Percentiles rank a stretch among this genome's conserved stretches.
These are phyloP conservation scores for Seira musarum DNA, from an alignment of 2,888 invertebrate genomes.

Conservation along the genomic window DNA sequence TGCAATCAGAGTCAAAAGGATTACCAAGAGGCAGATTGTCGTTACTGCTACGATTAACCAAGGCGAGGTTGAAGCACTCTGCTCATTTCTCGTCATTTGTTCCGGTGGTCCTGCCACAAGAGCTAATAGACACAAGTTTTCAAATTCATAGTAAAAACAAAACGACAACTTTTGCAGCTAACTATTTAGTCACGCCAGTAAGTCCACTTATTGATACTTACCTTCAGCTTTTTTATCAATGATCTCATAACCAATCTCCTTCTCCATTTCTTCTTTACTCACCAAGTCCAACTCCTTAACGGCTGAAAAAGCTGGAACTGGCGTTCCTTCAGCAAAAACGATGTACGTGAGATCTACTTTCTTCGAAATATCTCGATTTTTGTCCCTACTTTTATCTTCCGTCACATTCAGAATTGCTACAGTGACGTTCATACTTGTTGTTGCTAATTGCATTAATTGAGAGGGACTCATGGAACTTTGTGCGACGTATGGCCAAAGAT, in stretches of 20 bases:
- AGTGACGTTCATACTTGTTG: conserved; percentile 67
- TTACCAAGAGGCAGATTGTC: conserved; percentile 59
- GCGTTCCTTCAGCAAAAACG: conserved; percentile 68
- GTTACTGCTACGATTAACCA: conserved; percentile 66
- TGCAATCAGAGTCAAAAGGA: conserved; percentile 60
- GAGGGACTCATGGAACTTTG: conserved; percentile 36
- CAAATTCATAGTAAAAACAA: background rate
- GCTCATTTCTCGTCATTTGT: conserved; percentile 45
- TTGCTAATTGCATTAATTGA: conserved; percentile 58
- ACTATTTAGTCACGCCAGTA: background rate
- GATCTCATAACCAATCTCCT: conserved; percentile 66
- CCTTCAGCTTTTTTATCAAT: conserved; percentile 69
- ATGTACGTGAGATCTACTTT: conserved; percentile 64
- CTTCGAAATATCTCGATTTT: background rate
- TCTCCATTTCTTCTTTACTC: conserved; percentile 67
- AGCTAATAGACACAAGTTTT: conserved; percentile 33
- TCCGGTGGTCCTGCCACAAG: conserved; percentile 57
- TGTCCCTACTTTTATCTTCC: conserved; percentile 21
- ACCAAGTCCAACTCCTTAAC: conserved; percentile 66
- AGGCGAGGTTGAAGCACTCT: conserved; percentile 56
- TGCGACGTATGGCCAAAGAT: conserved; percentile 38
- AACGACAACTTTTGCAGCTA: background rate
- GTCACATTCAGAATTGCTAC: conserved; percentile 66
- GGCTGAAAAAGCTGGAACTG: conserved; percentile 66
- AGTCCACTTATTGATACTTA: conserved; percentile 23